These are phyloP conservation scores for Microctenopoma lineatum DNA, from an alignment of 2,797 vertebrate genomes.

Conservation along the genomic window DNA sequence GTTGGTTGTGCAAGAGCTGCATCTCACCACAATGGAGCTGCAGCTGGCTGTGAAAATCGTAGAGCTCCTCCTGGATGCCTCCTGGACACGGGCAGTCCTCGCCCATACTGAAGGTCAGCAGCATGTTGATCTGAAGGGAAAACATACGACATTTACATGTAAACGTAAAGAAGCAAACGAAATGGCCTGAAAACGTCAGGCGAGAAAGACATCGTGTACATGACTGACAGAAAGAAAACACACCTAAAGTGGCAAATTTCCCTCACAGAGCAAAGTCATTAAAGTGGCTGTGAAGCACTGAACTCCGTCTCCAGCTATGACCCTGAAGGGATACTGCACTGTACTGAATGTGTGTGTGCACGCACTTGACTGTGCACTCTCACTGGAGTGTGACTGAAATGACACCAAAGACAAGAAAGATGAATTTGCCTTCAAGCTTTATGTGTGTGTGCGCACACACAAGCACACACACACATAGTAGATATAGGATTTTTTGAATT, in stretches of 20 bases:
- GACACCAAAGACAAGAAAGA: conserved; percentile 50
- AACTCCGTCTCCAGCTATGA: conserved; percentile 63
- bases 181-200: background rate
- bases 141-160: conserved; percentile 33
- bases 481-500: background rate
- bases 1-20: background rate
- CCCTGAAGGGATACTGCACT: conserved; percentile 39
- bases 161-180: background rate
- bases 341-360: conserved; percentile 15
- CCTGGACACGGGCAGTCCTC: conserved; percentile 97
- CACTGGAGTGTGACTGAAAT: conserved; percentile 17
- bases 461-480: background rate
- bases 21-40: conserved; percentile 94
- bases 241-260: conserved; percentile 31
- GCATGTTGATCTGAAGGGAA: conserved; percentile 94
- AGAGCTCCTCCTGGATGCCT: conserved; percentile 93
- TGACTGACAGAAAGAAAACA: conserved; percentile 18
- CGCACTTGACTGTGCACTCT: background rate
- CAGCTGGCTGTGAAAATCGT: conserved; percentile 94
- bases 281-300: conserved; percentile 54
- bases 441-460: conserved; percentile 2
- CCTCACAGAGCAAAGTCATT: conserved; percentile 40
- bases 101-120: conserved; percentile 94
- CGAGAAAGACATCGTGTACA: conserved; percentile 9
- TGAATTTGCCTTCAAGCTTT: conserved; percentile 47